phyloP scores from a whole-genome alignment of 1,140 invertebrate genomes.

The Penaeus vannamei region DNA sequence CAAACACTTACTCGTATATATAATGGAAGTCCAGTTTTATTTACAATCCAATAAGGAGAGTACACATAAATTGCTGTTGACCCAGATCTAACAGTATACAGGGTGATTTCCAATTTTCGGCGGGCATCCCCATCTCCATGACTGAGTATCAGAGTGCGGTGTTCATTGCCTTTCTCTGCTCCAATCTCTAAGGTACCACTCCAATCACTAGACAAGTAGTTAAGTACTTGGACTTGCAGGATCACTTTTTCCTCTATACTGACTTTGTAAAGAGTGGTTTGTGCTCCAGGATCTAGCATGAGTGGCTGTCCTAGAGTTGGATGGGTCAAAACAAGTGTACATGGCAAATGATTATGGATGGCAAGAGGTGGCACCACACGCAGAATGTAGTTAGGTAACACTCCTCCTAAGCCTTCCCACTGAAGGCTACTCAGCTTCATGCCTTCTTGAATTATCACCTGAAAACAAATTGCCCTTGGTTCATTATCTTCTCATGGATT shows the following conservation, averaged over 20 bases:
- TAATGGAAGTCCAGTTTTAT: constrained; percentile 86
- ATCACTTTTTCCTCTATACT: constrained; percentile 77
- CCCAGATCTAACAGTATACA: constrained; percentile 78
- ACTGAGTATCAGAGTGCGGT: constrained; percentile 79
- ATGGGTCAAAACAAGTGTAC: constrained; percentile 77
- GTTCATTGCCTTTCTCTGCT: constrained; percentile 79
- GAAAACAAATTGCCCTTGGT: constrained; percentile 36
- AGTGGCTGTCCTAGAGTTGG: constrained; percentile 74
- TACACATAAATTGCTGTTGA: constrained; percentile 81
- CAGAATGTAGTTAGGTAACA: constrained; percentile 82
- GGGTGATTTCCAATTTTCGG: constrained; percentile 77
- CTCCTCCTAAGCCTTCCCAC: constrained; percentile 70
- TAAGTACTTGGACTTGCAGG: constrained; percentile 77
- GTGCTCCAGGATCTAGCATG: constrained; percentile 82
- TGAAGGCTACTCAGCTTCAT: constrained; percentile 70
- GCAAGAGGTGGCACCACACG: constrained; percentile 81
- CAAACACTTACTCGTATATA: constrained; percentile 49
- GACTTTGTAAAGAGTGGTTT: constrained; percentile 79
- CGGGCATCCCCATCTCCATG: constrained; percentile 73
- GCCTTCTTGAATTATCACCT: constrained; percentile 74
- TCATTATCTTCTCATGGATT: too few relatives aligned
- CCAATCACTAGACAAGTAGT: constrained; percentile 82
- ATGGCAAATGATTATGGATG: constrained; percentile 84
- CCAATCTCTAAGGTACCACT: constrained; percentile 80
- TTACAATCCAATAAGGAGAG: constrained; percentile 92